Conservation (phyloP, 2,888 invertebrate genomes). For the Ashinkailepas kermadecensis region DNA sequence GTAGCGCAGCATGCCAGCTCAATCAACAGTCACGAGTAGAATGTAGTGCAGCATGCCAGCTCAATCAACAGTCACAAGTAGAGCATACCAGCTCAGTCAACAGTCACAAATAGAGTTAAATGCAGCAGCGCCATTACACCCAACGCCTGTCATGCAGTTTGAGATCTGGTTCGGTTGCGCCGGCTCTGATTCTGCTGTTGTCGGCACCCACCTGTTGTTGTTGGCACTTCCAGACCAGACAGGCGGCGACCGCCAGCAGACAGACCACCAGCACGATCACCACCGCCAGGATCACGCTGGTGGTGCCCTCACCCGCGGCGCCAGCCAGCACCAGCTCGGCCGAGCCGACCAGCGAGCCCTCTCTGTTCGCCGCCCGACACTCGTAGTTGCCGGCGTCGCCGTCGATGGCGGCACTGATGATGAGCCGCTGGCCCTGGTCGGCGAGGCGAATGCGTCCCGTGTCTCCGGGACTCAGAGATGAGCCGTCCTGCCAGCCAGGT, state of each 20-base stretch:
- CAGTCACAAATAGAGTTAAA: too few species aligned
- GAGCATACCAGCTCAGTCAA: too few species aligned
- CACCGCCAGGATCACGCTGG: slow-evolving; percentile 24
- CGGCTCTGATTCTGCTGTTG: too few species aligned
- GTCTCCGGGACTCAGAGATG: background rate
- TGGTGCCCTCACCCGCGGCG: background rate
- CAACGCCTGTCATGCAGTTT: too few species aligned
- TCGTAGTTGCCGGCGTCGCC: slow-evolving; percentile 27
- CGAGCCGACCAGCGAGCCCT: background rate
- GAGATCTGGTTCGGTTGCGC: too few species aligned
- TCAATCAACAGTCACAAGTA: too few species aligned
- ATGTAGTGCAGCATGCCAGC: too few species aligned
- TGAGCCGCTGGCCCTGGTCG: slow-evolving; percentile 12
- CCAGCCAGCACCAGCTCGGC: slow-evolving; percentile 6
- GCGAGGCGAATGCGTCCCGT: background rate
- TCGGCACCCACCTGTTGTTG: background rate
- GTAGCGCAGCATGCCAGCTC: too few species aligned
- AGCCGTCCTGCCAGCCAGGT: background rate
- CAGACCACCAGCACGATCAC: slow-evolving; percentile 26
- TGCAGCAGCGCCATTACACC: too few species aligned
- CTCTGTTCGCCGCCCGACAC: slow-evolving; percentile 10
- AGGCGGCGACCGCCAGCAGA: slow-evolving; percentile 25
- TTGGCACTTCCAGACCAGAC: background rate
- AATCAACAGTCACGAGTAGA: too few species aligned
- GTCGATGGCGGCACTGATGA: slow-evolving; percentile 19